Conservation (phyloP, 1,140 invertebrate species). For the Nautilus pompilius region DNA sequence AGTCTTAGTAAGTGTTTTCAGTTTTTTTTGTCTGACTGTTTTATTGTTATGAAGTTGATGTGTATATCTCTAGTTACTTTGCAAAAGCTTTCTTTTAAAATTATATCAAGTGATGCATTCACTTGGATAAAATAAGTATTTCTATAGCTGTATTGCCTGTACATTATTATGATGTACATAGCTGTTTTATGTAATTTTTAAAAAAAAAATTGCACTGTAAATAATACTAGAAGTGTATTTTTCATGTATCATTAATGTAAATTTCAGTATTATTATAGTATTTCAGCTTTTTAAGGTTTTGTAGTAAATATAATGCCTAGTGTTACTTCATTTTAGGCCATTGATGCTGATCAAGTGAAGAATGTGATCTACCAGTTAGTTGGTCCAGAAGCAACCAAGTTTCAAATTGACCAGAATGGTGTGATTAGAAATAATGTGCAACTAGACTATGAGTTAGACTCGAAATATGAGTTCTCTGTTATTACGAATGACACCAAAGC, state of each 20-base stretch:
- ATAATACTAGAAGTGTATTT: neutral
- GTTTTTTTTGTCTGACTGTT: neutral
- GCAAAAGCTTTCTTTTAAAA: neutral
- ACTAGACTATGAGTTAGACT: conserved; percentile 24
- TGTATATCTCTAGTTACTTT: too few species aligned
- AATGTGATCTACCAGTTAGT: conserved; percentile 21
- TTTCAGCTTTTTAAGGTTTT: neutral
- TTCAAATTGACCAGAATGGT: conserved; percentile 16
- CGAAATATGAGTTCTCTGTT: conserved; percentile 20
- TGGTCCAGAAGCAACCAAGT: conserved; percentile 6
- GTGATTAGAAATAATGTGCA: conserved; percentile 12
- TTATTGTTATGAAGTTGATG: conserved; percentile 7
- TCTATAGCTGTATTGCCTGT: neutral
- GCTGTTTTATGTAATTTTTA: neutral
- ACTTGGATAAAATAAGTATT: neutral
- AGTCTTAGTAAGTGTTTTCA: conserved; percentile 21
- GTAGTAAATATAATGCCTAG: neutral
- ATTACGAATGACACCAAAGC: conserved; percentile 23
- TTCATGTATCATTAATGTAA: neutral
- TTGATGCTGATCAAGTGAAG: conserved; percentile 20
- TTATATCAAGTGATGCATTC: neutral
- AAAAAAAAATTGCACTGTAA: neutral
- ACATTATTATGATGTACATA: neutral
- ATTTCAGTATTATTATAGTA: neutral
- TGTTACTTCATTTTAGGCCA: conserved; percentile 18